phyloP scores from a whole-genome alignment of 2,888 invertebrate genomes.

The Romanomermis culicivorax region DNA sequence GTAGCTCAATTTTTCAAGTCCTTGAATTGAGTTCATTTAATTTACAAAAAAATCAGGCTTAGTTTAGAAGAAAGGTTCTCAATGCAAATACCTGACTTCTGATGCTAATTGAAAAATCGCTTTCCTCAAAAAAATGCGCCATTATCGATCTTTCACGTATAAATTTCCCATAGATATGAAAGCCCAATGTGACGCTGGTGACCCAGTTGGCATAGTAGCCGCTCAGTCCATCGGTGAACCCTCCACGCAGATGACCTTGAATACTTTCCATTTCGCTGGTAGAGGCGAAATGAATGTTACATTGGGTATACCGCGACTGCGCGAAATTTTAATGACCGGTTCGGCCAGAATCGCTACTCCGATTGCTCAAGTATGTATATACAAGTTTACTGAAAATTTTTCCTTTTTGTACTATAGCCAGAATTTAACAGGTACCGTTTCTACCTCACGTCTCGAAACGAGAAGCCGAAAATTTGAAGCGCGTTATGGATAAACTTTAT shows the following conservation, averaged over 20 bases:
- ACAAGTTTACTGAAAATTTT: background rate
- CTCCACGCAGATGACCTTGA: constrained; percentile 98
- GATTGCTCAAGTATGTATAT: background rate
- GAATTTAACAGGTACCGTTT: constrained; percentile 7
- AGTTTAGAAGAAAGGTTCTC: too few species aligned
- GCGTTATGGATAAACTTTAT: background rate
- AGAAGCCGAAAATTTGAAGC: background rate
- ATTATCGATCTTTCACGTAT: too few species aligned
- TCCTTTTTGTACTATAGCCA: background rate
- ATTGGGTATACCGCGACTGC: constrained; percentile 84
- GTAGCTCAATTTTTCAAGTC: background rate
- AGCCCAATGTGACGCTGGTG: constrained; percentile 65
- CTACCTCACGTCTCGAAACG: background rate
- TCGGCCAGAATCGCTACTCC: background rate
- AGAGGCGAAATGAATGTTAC: constrained; percentile 99
- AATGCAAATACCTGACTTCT: too few species aligned
- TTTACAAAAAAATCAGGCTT: too few species aligned
- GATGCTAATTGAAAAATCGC: too few species aligned
- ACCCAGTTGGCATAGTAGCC: constrained; percentile 82
- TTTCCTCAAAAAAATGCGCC: too few species aligned
- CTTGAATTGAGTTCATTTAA: too few species aligned
- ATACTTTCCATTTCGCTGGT: constrained; percentile 98
- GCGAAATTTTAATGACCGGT: constrained; percentile 88
- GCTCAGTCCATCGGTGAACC: constrained; percentile 98
- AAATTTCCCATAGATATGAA: constrained; percentile 54